phyloP scores from a whole-genome alignment of 2,888 invertebrate genomes.

The Rhogogaster chlorosoma region DNA sequence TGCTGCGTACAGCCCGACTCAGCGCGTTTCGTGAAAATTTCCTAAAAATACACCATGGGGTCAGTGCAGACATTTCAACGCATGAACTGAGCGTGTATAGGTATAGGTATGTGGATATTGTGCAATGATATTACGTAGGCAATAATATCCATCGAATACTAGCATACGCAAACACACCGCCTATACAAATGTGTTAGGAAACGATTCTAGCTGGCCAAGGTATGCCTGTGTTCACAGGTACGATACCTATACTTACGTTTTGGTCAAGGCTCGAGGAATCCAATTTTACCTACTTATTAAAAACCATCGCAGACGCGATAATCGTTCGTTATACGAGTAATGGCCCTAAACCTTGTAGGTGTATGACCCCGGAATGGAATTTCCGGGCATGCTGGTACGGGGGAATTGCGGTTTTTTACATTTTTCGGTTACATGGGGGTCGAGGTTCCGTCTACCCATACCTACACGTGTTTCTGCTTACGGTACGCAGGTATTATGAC shows the following conservation, averaged over 20 bases:
- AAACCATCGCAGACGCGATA: not conserved
- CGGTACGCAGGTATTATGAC: constrained; percentile 14
- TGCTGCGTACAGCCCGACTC: not conserved
- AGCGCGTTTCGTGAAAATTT: not conserved
- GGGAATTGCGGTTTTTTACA: not conserved
- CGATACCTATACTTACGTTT: not conserved
- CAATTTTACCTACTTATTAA: constrained; percentile 26
- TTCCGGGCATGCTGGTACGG: constrained; percentile 8
- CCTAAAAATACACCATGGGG: constrained; percentile 23
- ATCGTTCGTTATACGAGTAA: not conserved
- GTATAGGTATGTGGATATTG: not conserved
- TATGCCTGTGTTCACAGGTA: not conserved
- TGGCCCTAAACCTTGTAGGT: not conserved
- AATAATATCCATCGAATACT: not conserved
- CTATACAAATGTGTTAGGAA: not conserved
- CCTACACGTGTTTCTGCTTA: not conserved
- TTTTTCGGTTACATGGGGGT: constrained; percentile 21
- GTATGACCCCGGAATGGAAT: not conserved
- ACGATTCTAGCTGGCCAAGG: not conserved
- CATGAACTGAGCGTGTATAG: not conserved
- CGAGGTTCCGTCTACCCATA: not conserved
- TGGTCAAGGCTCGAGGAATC: constrained; percentile 28
- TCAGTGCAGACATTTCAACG: not conserved
- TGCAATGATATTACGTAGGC: constrained; percentile 11
- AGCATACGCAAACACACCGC: not conserved